Evolutionary conservation across 2,888 invertebrate genomes (phyloP).

Genomic region (Alitta virens): DNA sequence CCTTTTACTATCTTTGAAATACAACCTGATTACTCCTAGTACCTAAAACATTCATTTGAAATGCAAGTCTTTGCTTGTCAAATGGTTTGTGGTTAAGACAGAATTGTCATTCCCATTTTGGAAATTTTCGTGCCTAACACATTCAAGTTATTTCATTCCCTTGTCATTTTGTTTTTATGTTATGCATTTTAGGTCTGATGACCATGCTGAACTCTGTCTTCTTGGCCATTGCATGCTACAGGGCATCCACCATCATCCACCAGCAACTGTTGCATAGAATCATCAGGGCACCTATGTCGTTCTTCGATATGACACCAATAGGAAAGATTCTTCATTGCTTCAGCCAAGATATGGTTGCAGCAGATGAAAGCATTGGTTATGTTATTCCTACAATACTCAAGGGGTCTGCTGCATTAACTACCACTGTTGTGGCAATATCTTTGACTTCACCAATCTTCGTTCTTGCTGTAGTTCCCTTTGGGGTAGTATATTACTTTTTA

Average conservation of each 20-base stretch:
- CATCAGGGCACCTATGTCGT: constrained; percentile 42
- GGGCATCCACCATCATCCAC: constrained; percentile 47
- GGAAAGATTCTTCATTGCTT: constrained; percentile 41
- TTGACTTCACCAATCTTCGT: constrained; percentile 39
- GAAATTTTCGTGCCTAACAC: no score
- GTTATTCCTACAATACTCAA: constrained; percentile 23
- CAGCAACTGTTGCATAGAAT: constrained; percentile 40
- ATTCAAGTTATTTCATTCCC: no score
- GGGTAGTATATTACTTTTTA: constrained; percentile 36
- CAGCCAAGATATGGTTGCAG: constrained; percentile 36
- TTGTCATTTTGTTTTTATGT: no score
- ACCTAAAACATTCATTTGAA: no score
- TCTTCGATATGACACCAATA: constrained; percentile 39
- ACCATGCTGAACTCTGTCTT: no score
- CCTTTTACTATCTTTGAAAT: no score
- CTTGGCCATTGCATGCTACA: constrained; percentile 45
- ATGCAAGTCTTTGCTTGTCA: no score
- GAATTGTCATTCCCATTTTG: no score
- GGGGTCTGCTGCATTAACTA: constrained; percentile 28
- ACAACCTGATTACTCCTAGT: no score
- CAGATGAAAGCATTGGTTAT: constrained; percentile 28
- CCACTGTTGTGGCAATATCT: constrained; percentile 38
- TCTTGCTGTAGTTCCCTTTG: constrained; percentile 35
- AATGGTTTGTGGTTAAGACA: no score
- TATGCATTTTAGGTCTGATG: no score